Conservation (phyloP, 2,797 vertebrate genomes). For the Perdix hodgsoniae region DNA sequence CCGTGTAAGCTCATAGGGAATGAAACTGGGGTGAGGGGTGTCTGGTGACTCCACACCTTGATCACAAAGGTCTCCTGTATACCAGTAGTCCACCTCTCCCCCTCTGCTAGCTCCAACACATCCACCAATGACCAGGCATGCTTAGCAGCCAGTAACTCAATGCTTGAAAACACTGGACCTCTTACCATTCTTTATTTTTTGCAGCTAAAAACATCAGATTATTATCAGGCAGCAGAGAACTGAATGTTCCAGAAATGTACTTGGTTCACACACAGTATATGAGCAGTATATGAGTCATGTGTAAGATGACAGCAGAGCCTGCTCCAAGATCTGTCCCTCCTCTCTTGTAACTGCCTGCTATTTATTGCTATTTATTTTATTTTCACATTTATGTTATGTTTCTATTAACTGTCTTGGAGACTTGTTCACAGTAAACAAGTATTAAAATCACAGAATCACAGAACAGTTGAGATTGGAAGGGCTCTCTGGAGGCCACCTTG, state of each 20-base stretch:
- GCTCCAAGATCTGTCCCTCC: neutral
- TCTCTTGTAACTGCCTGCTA: neutral
- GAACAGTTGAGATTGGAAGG: neutral
- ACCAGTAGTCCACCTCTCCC: neutral
- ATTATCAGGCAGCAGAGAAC: neutral
- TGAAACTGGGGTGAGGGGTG: neutral
- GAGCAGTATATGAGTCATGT: neutral
- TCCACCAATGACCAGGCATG: neutral
- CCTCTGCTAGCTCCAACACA: neutral
- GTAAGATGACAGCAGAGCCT: neutral
- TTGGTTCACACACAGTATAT: neutral
- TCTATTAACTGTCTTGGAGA: neutral
- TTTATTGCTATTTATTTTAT: neutral
- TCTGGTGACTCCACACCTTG: neutral
- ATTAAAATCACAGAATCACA: neutral
- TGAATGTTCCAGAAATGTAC: neutral
- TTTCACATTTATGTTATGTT: neutral
- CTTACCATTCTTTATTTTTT: neutral
- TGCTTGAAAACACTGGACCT: neutral
- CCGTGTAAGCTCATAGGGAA: neutral
- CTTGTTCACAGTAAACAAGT: fast-evolving
- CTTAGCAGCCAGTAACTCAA: neutral
- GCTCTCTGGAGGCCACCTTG: neutral
- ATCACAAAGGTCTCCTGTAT: neutral
- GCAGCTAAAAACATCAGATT: neutral